Base-by-base conservation (phyloP, 2,113 vertebrate species). In the Microtus pennsylvanicus region DNA sequence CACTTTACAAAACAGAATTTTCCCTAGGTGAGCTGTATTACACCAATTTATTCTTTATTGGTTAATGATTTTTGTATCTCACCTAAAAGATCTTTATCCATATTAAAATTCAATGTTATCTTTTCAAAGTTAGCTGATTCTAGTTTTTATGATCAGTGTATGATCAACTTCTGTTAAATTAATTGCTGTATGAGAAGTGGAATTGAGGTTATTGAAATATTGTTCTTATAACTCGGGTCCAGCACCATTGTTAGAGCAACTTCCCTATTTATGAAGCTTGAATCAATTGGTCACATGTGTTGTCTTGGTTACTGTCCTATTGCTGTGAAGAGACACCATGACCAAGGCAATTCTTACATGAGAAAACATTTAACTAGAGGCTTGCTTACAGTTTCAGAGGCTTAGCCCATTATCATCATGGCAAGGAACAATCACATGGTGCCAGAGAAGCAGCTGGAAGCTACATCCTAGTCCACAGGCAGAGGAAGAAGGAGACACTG, bases 81-180 rank as follows among this genome's bases (percentile, higher is more conserved):
- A 65, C 8, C 77, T 94, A 65, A 94, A 94, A 94, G 55, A 91
- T 94, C 42, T 65, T 94, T 95, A 50, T 42, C 9, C 74, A 19
- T 19, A 12, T 52, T 38, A 82, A 65, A 16, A 30, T 65, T 95
- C 7, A 63, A 45, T 89, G 13, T 87, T 94, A 30, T 92, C 52
- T 80, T 93, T 81, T 14, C 52, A 80, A 89, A 52, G 33, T 1
- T 67, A 30, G 13, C 21, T 77, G 13, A 50, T 72, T 89, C 50
- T 92, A 61, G 28, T 19, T 90, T 95, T 92, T 52, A 81, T 91
- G 28, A 89, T 90, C 70, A 89, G n/a, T 21, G 24, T 65, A 33
- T 92, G 50, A 90, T 75, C 38, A 7, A 90, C 61, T 42, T 94
- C 93, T 93, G 55, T 81, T 92, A 42, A 90, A 90, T 93, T 80